Conservation (phyloP, 1,140 invertebrate species). For the Drosophila jambulina region DNA sequence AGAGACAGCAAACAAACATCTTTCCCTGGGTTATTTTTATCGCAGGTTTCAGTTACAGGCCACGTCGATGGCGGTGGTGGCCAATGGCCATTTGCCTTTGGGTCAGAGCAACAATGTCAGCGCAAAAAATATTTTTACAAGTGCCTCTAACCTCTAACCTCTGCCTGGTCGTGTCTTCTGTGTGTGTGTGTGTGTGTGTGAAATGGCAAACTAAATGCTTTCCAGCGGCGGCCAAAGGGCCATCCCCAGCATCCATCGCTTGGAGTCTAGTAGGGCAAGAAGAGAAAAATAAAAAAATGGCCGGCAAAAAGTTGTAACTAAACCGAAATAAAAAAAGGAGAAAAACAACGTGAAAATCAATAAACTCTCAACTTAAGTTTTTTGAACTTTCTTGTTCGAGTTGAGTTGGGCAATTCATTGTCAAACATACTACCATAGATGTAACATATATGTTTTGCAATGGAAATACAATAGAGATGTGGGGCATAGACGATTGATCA, state of each 20-base stretch:
- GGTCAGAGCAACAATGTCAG: constrained; percentile 32
- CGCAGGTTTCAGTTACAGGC: constrained; percentile 32
- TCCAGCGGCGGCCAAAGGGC: constrained; percentile 15
- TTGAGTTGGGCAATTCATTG: constrained; percentile 36
- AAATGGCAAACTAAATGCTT: constrained; percentile 51
- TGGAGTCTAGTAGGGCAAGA: background rate
- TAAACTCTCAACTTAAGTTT: constrained; percentile 67
- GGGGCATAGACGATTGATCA: constrained; percentile 1
- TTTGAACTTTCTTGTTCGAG: constrained; percentile 58
- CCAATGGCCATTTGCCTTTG: constrained; percentile 35
- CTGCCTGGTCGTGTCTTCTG: background rate
- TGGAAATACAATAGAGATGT: constrained; percentile 3
- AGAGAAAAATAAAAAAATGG: background rate
- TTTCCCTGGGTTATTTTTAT: constrained; percentile 38
- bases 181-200: constrained; percentile 8
- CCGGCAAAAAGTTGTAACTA: constrained; percentile 13
- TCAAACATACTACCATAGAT: background rate
- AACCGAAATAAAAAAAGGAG: constrained; percentile 8
- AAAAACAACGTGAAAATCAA: constrained; percentile 58
- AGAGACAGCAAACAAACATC: constrained; percentile 47
- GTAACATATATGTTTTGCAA: constrained; percentile 1
- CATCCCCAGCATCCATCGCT: background rate
- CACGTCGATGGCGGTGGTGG: background rate
- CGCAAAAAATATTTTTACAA: constrained; percentile 35
- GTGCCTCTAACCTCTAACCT: constrained; percentile 5